phyloP scores from a whole-genome alignment of 2,797 vertebrate genomes.

The Urosaurus nigricauda region DNA sequence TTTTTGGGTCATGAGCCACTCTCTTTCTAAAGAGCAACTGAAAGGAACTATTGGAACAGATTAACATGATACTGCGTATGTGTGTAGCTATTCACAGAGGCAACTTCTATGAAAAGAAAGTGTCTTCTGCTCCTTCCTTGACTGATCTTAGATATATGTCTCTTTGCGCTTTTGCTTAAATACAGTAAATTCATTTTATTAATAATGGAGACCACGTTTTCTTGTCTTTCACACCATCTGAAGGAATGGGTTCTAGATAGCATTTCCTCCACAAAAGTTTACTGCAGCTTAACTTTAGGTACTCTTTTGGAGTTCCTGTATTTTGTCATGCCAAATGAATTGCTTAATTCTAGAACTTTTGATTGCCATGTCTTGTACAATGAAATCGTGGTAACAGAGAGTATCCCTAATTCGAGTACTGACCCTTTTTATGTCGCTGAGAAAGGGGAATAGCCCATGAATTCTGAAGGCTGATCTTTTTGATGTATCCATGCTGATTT shows the following conservation, averaged over 20 bases:
- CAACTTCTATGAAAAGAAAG: not conserved
- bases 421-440: not conserved
- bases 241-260: not conserved
- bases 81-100: not conserved
- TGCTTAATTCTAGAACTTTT: not conserved
- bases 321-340: not conserved
- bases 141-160: not conserved
- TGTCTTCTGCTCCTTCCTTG: not conserved
- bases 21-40: not conserved
- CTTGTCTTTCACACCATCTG: not conserved
- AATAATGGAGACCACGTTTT: not conserved
- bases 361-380: not conserved
- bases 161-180: not conserved
- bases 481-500: conserved; percentile 1
- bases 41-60: not conserved
- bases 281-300: not conserved
- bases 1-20: not conserved
- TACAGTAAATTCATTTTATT: not conserved
- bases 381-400: not conserved
- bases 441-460: not conserved
- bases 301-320: not conserved
- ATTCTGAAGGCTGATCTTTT: conserved; percentile 10
- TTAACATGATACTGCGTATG: not conserved
- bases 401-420: not conserved
- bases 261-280: not conserved